phyloP scores from a whole-genome alignment of 2,888 invertebrate species.

The Syrphus vitripennis region DNA sequence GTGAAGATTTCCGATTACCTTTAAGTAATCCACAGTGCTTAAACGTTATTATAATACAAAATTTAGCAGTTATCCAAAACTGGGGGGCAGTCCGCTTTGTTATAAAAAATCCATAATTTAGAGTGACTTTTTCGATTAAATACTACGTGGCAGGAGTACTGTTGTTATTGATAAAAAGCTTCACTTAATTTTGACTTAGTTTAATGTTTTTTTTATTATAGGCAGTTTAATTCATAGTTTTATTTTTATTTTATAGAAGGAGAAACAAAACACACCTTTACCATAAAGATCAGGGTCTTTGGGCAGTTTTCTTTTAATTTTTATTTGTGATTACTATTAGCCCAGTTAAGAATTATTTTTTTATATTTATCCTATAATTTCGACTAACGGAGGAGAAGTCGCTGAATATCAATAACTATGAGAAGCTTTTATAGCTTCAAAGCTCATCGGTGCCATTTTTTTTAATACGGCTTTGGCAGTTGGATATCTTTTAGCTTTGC shows the following conservation, averaged over 20 bases:
- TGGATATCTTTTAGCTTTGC: background rate
- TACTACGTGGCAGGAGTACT: constrained; percentile 72
- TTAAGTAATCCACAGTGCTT: constrained; percentile 74
- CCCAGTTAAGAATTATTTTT: constrained; percentile 32
- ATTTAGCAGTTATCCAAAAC: constrained; percentile 43
- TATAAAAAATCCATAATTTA: constrained; percentile 26
- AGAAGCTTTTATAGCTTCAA: constrained; percentile 33
- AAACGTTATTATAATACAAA: constrained; percentile 67
- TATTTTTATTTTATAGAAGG: constrained; percentile 35
- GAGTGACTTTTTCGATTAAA: constrained; percentile 43
- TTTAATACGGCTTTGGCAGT: constrained; percentile 53
- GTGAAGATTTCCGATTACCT: constrained; percentile 73
- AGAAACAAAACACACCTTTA: constrained; percentile 47
- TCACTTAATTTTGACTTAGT: constrained; percentile 30
- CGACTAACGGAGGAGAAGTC: constrained; percentile 77
- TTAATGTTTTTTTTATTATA: constrained; percentile 2
- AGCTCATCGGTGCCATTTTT: constrained; percentile 50
- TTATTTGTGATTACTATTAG: constrained; percentile 23
- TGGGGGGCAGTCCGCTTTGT: constrained; percentile 21
- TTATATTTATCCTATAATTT: constrained; percentile 53
- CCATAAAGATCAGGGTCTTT: constrained; percentile 43
- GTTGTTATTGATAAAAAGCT: constrained; percentile 31
- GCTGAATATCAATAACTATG: constrained; percentile 43
- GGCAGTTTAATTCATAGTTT: constrained; percentile 56
- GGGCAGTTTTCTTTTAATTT: constrained; percentile 40